Percentiles rank a stretch among this genome's conserved stretches.
Evolutionary conservation across 2,113 vertebrate species (phyloP).

Genomic region (Oncorhynchus kisutch): DNA sequence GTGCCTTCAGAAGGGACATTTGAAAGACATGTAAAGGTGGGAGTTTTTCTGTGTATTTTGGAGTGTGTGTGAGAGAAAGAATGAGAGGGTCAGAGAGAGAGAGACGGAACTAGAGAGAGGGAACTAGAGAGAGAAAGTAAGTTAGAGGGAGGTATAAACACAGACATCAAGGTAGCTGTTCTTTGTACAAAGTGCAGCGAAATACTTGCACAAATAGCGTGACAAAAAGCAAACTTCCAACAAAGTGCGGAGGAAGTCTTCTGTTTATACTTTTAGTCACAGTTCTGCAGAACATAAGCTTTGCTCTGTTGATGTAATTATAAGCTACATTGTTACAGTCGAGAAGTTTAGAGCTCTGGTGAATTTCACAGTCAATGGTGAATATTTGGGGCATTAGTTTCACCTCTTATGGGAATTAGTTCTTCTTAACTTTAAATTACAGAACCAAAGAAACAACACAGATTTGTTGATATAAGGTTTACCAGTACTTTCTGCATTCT

Average conservation of each 20-base stretch:
- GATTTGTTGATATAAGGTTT: too few species aligned
- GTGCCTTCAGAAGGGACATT: background rate
- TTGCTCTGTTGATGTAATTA: background rate
- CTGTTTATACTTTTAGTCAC: constrained; percentile 5
- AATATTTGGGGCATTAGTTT: constrained; percentile 3
- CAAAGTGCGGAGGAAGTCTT: background rate
- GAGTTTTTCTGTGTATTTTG: background rate
- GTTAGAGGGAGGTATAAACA: too few species aligned
- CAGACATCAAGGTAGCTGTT: too few species aligned
- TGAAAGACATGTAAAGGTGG: background rate
- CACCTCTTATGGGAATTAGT: background rate
- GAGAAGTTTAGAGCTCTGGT: background rate
- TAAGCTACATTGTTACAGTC: background rate
- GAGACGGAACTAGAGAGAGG: too few species aligned
- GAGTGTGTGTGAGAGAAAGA: background rate
- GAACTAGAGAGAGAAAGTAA: too few species aligned
- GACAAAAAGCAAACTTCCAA: background rate
- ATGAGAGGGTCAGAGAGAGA: background rate
- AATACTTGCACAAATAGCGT: background rate
- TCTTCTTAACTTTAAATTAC: background rate
- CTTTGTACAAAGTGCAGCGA: too few species aligned
- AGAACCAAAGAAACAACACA: background rate
- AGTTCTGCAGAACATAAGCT: background rate
- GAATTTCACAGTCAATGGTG: constrained; percentile 8
- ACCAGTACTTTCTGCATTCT: too few species aligned